Evolutionary conservation across 2,888 invertebrate species (phyloP).

Genomic region (Thecophora atra): DNA sequence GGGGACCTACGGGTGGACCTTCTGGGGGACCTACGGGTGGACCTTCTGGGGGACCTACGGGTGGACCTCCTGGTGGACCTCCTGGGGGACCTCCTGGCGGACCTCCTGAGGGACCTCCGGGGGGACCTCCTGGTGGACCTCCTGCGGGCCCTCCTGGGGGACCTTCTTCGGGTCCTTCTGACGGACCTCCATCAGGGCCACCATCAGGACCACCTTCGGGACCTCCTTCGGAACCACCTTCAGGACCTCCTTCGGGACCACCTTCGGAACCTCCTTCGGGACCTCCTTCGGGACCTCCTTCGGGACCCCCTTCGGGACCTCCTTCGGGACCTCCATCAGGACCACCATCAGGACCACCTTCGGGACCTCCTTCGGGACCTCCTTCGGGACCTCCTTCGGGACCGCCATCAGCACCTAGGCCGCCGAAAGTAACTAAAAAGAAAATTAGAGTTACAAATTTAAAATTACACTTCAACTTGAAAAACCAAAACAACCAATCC

Average conservation of each 20-base stretch:
- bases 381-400: neutral
- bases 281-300: neutral
- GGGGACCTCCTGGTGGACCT: too few relatives aligned
- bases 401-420: neutral
- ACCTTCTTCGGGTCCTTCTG: too few relatives aligned
- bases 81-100: too few relatives aligned
- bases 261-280: neutral
- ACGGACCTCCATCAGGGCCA: neutral
- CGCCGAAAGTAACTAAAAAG: neutral
- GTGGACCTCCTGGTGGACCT: too few relatives aligned
- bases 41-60: too few relatives aligned
- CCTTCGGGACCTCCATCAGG: neutral
- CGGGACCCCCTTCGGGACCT: neutral
- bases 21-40: too few relatives aligned
- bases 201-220: neutral
- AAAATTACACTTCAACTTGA: neutral
- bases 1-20: too few relatives aligned
- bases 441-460: constrained; percentile 10
- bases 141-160: too few relatives aligned
- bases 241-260: neutral
- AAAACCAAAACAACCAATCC: neutral
- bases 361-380: neutral
- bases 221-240: neutral
- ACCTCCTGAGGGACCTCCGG: too few relatives aligned
- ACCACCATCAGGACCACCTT: neutral